Percentiles rank a stretch among this genome's conserved stretches.
phyloP scores from a whole-genome alignment of 2,113 vertebrate species.

The Trichechus manatus region DNA sequence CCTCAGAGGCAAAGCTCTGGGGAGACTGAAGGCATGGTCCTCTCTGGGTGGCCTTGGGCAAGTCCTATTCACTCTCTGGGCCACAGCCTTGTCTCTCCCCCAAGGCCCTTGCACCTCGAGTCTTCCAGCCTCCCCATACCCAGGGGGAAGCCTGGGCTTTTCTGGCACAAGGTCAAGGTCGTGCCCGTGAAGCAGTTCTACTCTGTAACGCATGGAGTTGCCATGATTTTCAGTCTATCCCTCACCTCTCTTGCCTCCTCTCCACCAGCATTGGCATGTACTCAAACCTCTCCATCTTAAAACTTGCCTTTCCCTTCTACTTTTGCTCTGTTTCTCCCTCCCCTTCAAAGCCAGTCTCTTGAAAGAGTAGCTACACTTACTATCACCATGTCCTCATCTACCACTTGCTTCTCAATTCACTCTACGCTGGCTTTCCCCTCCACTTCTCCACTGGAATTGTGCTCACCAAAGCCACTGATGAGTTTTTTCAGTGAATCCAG shows the following conservation, averaged over 20 bases:
- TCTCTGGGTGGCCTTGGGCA: neutral
- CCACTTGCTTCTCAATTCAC: neutral
- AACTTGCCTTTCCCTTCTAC: neutral
- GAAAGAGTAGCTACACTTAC: rapidly evolving
- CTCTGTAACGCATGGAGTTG: neutral
- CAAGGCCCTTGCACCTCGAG: neutral
- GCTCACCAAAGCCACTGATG: neutral
- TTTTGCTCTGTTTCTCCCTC: rapidly evolving
- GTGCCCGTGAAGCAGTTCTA: rapidly evolving
- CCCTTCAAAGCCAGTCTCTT: neutral
- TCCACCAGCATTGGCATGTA: neutral
- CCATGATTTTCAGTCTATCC: neutral
- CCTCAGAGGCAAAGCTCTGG: neutral
- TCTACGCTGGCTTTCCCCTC: too few species aligned
- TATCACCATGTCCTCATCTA: rapidly evolving
- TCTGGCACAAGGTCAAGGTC: neutral
- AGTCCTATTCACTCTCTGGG: neutral
- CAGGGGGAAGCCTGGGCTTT: neutral
- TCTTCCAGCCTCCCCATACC: neutral
- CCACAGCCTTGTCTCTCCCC: neutral
- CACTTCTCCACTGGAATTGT: neutral
- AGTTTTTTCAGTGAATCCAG: neutral
- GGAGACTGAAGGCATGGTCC: neutral
- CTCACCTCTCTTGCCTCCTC: neutral
- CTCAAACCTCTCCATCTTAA: neutral